Evolutionary conservation across 2,888 invertebrate genomes (phyloP), one percentile per base, ranked within the genome.

Genomic region (Cataglyphis cursor): DNA sequence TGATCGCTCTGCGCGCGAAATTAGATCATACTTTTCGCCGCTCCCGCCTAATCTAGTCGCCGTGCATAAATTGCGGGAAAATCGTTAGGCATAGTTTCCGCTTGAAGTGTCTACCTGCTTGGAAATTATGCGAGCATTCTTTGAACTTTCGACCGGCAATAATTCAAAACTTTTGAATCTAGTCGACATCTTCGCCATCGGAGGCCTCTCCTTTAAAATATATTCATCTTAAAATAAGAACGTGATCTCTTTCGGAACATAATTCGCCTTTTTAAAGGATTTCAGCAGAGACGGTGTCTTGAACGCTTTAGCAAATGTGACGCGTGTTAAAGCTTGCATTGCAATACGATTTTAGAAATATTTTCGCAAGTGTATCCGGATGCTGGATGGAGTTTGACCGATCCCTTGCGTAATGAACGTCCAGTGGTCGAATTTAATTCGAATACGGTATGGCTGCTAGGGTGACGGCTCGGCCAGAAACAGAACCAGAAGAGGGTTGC

Each of bases 401-500:
- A 88, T 87, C 86, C 86, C 86, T 44, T 57, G 88, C 86, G 90
- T 89, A 90, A 89, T 90, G 87, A 83, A 88, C 88, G 90, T 89
- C 90, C 89, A 83, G 90, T 86, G 90, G 90, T 90, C 90, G 90
- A 90, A 90, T 90, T 90, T 90, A 90, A 90, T 90, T 90, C 90
- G 90, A 90, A 90, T 90, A 89, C 90, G 90, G 87, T 90, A 88
- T 90, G 87, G 88, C 85, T 82, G 80, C 87, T 85, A 91, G 91
- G 88, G 90, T 89, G 90, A 88, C 90, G 91, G 91, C 92, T 91
- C 91, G 92, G 92, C 93, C 92, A 92, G 92, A 91, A 93, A 93
- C 93, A 93, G 93, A 93, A 93, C 93, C 93, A 93, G 93, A 94
- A 93, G 93, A 94, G 94, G 94, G 94, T 94, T 91, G 93, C 94